Evolutionary conservation across 1,140 invertebrate species (phyloP), one percentile per base, ranked within the genome.

Genomic region (Bemisia tabaci): DNA sequence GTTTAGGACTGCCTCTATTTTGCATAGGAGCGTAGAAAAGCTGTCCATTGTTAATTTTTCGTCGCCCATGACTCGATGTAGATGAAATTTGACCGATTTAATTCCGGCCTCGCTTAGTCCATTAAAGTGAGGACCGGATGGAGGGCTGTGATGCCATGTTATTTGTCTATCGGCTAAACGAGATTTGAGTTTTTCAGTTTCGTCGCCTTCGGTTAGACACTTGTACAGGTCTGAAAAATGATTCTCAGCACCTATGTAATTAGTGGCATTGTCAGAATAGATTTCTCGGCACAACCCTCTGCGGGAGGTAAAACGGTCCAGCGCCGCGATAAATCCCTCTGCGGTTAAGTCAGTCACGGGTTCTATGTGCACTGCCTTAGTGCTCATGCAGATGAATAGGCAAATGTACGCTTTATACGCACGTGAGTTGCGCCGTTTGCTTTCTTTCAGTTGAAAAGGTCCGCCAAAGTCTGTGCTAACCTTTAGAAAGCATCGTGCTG

Each of bases 201-300:
- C 26, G 0, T 39, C 22, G 0, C 22, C 0, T 2, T 17, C n/a
- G 1, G 22, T 22, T 23, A 48, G 22, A 0, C 0, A 0, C 17
- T 26, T n/a, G 2, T 33, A 33, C 1, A 48, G 17, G 5, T 48
- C 33, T 9, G 5, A 9, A 48, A 9, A 48, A 17, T 48, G 17
- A 48, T 69, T 69, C 48, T 61, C 26, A 48, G 73, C 72, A 48
- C 74, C 73, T 25, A 76, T 69, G 63, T 75, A 79, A 70, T 78
- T 79, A 9, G 73, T 75, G 2, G 74, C 78, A 63, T 74, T 74
- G 67, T 79, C 77, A 1, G 71, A 73, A 69, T 73, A 70, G 0
- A 79, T 73, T 21, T 68, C 64, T 1, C 12, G 22, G 12, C 72
- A 72, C 23, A 71, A 27, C 23, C 70, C 64, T 63, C 74, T 23